Percentiles rank a stretch among this genome's conserved stretches.
Evolutionary conservation across 2,113 vertebrate species (phyloP).

Genomic region (Mola mola): DNA sequence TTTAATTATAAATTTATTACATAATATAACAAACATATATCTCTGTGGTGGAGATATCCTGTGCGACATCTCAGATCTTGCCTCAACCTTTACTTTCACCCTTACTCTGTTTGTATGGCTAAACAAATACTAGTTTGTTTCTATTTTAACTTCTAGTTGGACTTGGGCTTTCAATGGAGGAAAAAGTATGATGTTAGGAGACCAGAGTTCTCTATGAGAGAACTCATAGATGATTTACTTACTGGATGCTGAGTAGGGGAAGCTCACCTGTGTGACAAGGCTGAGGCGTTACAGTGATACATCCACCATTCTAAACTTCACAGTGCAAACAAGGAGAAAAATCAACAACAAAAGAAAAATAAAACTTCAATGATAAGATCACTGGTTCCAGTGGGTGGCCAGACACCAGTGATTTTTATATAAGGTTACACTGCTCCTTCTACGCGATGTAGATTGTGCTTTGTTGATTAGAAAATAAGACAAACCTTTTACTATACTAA

Average conservation of each 20-base stretch:
- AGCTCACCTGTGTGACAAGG: slow-evolving; percentile 58
- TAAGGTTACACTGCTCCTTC: slow-evolving; percentile 72
- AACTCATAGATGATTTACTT: slow-evolving; percentile 12
- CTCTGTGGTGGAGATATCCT: slow-evolving; percentile 91
- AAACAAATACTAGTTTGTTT: slow-evolving; percentile 35
- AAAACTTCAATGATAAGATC: slow-evolving; percentile 73
- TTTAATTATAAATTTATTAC: slow-evolving; percentile 98
- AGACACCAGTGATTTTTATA: slow-evolving; percentile 62
- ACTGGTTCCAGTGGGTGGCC: slow-evolving; percentile 55
- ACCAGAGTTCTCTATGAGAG: slow-evolving; percentile 8
- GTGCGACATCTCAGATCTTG: slow-evolving; percentile 85
- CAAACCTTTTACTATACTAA: slow-evolving; percentile 68
- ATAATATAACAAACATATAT: slow-evolving; percentile 98
- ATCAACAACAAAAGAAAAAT: slow-evolving; percentile 71
- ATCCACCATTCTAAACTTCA: slow-evolving; percentile 79
- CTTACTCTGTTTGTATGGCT: slow-evolving; percentile 41
- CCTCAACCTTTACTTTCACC: slow-evolving; percentile 76
- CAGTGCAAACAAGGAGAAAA: slow-evolving; percentile 83
- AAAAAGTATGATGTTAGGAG: slow-evolving; percentile 3
- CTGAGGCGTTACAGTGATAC: slow-evolving; percentile 67
- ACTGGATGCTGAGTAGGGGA: slow-evolving; percentile 44
- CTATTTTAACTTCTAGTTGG: slow-evolving; percentile 17
- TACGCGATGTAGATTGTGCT: slow-evolving; percentile 83
- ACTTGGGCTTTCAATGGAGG: slow-evolving; percentile 3
- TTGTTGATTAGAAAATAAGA: slow-evolving; percentile 83